Conservation (phyloP, 2,797 vertebrate genomes). For the Sebastes variabilis region DNA sequence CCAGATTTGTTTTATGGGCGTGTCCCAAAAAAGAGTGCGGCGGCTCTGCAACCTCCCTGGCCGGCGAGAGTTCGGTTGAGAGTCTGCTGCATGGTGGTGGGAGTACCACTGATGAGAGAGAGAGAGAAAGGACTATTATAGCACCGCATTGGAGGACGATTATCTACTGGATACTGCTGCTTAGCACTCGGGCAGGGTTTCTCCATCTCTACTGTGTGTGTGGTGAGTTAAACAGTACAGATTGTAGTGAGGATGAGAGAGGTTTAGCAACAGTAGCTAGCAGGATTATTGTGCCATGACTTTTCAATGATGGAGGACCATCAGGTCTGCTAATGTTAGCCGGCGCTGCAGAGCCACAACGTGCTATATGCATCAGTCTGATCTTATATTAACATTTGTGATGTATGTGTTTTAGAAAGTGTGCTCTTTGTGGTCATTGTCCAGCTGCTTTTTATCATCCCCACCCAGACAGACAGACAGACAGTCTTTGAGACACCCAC, state of each 20-base stretch:
- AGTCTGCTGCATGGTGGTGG: slow-evolving; percentile 73
- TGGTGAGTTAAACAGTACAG: slow-evolving; percentile 65
- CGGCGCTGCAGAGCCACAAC: slow-evolving; percentile 5
- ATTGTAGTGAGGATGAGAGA: slow-evolving; percentile 29
- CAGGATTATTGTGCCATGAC: slow-evolving; percentile 81
- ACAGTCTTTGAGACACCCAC: slow-evolving; percentile 67
- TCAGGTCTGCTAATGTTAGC: slow-evolving; percentile 66
- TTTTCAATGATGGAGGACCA: slow-evolving; percentile 79
- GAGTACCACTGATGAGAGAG: slow-evolving; percentile 82
- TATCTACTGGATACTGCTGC: slow-evolving; percentile 36
- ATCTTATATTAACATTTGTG: background rate
- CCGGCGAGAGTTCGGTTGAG: slow-evolving; percentile 82
- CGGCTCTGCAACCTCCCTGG: slow-evolving; percentile 42
- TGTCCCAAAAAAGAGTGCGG: slow-evolving; percentile 27
- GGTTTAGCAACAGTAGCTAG: slow-evolving; percentile 71
- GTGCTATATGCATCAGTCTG: background rate
- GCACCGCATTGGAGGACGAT: slow-evolving; percentile 29
- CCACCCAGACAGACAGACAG: slow-evolving; percentile 40
- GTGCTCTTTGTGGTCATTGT: slow-evolving; percentile 51
- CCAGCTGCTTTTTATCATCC: slow-evolving; percentile 54
- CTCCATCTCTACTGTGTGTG: slow-evolving; percentile 46
- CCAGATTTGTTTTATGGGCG: slow-evolving; percentile 53
- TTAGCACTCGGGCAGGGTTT: slow-evolving; percentile 14
- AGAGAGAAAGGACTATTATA: slow-evolving; percentile 54
- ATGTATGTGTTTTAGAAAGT: background rate